Evolutionary conservation across 2,888 invertebrate genomes (phyloP), one percentile per base, ranked within the genome.

Genomic region (Sinopyrophorus schimmeli): DNA sequence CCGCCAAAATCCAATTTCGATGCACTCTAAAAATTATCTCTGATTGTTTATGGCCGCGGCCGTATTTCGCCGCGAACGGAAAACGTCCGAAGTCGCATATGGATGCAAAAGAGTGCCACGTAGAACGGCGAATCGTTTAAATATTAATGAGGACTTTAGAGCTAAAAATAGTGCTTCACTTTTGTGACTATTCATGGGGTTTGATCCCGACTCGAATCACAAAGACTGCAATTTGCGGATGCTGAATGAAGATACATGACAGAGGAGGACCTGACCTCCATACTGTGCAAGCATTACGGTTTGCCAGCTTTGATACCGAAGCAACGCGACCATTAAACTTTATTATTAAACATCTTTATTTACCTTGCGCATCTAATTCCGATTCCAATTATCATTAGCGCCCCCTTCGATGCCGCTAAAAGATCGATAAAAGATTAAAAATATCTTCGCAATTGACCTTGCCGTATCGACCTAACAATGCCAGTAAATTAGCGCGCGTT

Each of bases 201-300:
- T n/a, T 47, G 40, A 51, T 41, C 43, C 42, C 42, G 24, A 20
- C 37, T 39, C 32, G 39, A 47, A 37, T 46, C 50, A 56, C 58
- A 58, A 58, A 58, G 58, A 48, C 44, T 43, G 52, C 60, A 60
- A 61, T 62, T 62, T 62, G 52, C 62, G 57, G 54, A 52, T 53
- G 55, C 54, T 60, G 61, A 62, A 61, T 61, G 53, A 53, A 46
- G 54, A 50, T 59, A 62, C 62, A 62, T 42, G 62, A 57, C 57
- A 58, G 53, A 54, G 62, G 62, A 59, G 62, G 62, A 53, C 52
- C 59, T 53, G 54, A 53, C 54, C 55, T 54, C 42, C 50, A 46
- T 48, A 30, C 53, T 55, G 52, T 57, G 51, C 52, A 59, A 57
- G 51, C 52, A 55, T 21, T 53, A 53, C 43, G 51, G 17, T 17